phyloP scores from a whole-genome alignment of 2,113 vertebrate species.

The Setophaga kirtlandii region DNA sequence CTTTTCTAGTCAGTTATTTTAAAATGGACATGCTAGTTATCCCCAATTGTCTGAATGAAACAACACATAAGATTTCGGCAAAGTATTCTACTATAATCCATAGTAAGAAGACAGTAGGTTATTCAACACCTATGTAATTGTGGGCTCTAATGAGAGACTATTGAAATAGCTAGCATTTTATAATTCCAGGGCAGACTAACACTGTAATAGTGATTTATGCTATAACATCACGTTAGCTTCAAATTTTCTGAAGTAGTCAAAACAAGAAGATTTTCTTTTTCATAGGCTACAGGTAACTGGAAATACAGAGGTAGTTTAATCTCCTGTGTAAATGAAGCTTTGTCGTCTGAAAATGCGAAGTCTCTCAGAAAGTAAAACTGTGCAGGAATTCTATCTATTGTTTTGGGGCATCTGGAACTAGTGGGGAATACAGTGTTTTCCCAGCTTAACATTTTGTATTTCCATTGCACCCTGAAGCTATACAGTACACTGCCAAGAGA shows the following conservation, averaged over 20 bases:
- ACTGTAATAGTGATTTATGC: neutral
- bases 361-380: neutral
- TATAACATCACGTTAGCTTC: neutral
- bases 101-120: neutral
- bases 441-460: conserved; percentile 55
- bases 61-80: neutral
- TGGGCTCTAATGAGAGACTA: neutral
- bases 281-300: neutral
- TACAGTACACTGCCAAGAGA: conserved; percentile 52
- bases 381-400: conserved; percentile 47
- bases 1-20: neutral
- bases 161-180: neutral
- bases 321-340: neutral
- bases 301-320: neutral
- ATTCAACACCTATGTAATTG: neutral
- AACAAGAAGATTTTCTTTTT: neutral
- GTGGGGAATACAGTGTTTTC: conserved; percentile 44
- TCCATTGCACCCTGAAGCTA: conserved; percentile 59
- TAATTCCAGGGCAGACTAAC: neutral
- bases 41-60: neutral
- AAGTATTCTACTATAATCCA: neutral
- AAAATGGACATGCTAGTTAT: neutral
- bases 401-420: conserved; percentile 63
- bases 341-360: neutral
- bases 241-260: neutral